Evolutionary conservation across 2,888 invertebrate species (phyloP), one percentile per base, ranked within the genome.

Genomic region (Archips xylosteana): DNA sequence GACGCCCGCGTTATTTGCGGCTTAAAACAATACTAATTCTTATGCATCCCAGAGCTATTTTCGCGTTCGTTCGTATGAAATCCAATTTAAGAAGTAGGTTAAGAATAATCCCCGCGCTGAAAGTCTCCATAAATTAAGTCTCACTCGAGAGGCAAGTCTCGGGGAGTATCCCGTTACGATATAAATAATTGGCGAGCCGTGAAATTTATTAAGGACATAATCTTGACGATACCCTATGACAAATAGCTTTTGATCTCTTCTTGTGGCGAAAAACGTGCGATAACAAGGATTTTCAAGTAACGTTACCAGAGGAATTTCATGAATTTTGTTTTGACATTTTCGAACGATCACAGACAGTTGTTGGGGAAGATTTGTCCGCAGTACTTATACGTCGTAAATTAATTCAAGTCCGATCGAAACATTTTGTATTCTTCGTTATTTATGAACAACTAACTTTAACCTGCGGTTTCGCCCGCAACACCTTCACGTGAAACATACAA

Each of bases 91-190:
- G 64, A 70, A 74, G 69, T 74, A 60, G 69, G 69, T 70, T 74
- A 78, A 82, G 80, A 83, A 87, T 82, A 83, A 85, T 85, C 82
- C 82, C 84, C 81, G 79, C 75, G 78, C 82, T 82, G 82, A 87
- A 89, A 89, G 85, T 87, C 84, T 87, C 84, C 88, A 91, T 91
- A 91, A 92, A 91, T 92, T 91, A 90, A 85, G 86, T 81, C 84
- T 83, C 83, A 82, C 87, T 86, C 83, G 76, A 81, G 85, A 86
- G 86, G 82, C 85, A 83, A 85, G 88, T 88, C 86, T 88, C 89
- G 65, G 57, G 15, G 57, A 86, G 88, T 86, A 87, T 84, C 86
- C 87, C 86, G 89, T 89, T 88, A 85, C 83, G 81, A 82, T 84
- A 86, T 91, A 90, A 91, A 91, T 92, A 92, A 92, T 90, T 91